Base-by-base conservation (phyloP, 30 jellyfish, hydroid and myxozoan genomes). In the Hydra vulgaris region DNA sequence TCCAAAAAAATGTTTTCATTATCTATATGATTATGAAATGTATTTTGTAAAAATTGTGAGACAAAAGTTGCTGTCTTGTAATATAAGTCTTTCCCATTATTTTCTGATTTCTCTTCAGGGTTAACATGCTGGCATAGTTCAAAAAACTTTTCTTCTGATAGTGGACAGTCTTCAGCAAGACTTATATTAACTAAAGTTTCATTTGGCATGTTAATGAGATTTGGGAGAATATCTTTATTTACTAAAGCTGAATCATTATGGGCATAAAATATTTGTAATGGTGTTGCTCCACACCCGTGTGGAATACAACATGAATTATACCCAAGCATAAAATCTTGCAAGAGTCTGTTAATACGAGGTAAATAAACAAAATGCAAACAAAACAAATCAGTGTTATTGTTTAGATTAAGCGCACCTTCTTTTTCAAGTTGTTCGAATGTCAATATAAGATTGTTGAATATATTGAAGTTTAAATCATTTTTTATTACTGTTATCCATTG, bases 291-390 rank as follows among this genome's bases (percentile, higher is more conserved):
- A 80, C 54, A 56, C 5, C 87, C 81, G 16, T 70, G 67, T 19
- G 87, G 87, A n/a, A 80, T 80, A 21, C 72, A 24, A 70, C 87
- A 80, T 8, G 83, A 26, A 25, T 70, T 80, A 5, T 80, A 66
- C 7, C 87, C 66, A 66, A 26, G 26, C 26, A 52, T 12, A 66
- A 80, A 80, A 61, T 80, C 87, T 23, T 80, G 82, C 8, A 80
- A 53, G 17, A 71, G 84, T 22, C 70, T 67, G 54, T 80, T 80
- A 69, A 80, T 80, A 23, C 87, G 83, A 0, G 87, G 87, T 0
- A 80, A 25, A 80, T 66, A 80, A 27, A 80, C 87, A 66, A 80
- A 80, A 70, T 80, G 83, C 27, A 80, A 80, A 80, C 87, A 80
- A 80, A 80, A 80, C 23, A 80, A 23, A 24, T 80, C 87, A 15